Conservation (phyloP, 2,888 invertebrate species). For the Cryptocheilus praepositus region DNA sequence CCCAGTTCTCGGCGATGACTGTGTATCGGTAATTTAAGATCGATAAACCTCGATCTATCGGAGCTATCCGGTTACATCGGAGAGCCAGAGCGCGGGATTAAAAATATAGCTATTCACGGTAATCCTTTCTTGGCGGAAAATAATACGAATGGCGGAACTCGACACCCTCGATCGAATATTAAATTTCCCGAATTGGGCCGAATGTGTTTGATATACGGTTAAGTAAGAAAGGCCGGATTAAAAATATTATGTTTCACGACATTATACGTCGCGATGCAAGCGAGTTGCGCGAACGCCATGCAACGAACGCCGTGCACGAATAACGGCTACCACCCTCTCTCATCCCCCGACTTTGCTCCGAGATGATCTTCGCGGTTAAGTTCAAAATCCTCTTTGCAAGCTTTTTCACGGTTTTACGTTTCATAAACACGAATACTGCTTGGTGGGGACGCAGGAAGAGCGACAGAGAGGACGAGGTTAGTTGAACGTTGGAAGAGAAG, state of each 20-base stretch:
- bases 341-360: background rate
- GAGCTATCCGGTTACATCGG: constrained; percentile 65
- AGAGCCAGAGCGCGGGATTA: constrained; percentile 63
- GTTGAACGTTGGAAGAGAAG: constrained; percentile 16
- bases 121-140: constrained; percentile 71
- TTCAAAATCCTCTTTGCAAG: constrained; percentile 71
- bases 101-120: constrained; percentile 70
- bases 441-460: background rate
- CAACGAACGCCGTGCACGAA: constrained; percentile 15
- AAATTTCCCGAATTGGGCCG: constrained; percentile 68
- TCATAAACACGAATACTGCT: constrained; percentile 66
- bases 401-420: constrained; percentile 74
- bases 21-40: constrained; percentile 72
- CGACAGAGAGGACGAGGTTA: constrained; percentile 14
- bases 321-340: constrained; percentile 3
- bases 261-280: constrained; percentile 49
- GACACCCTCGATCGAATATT: constrained; percentile 67
- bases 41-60: constrained; percentile 71
- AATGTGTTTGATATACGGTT: constrained; percentile 66
- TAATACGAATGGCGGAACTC: constrained; percentile 68
- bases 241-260: constrained; percentile 66
- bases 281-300: constrained; percentile 19
- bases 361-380: constrained; percentile 51
- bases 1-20: constrained; percentile 60
- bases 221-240: constrained; percentile 58